These are phyloP conservation scores for Callospermophilus lateralis DNA, from an alignment of 2,113 vertebrate genomes.

Conservation along the genomic window DNA sequence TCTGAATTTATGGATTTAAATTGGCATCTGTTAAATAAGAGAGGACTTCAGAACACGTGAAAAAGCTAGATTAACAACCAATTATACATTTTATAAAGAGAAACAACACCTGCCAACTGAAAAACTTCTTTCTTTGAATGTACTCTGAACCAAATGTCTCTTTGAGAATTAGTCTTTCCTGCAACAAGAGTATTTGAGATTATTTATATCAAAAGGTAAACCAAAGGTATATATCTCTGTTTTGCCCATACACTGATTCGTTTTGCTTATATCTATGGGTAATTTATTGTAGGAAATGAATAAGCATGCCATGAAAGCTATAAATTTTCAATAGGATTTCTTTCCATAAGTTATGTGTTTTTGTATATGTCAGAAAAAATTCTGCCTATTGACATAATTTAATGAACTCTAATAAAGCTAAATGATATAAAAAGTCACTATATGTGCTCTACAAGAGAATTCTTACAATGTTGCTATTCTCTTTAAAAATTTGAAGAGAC, in stretches of 20 bases:
- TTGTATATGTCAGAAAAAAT: not conserved
- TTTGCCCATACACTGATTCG: not conserved
- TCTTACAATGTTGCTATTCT: not conserved
- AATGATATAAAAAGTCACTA: not conserved
- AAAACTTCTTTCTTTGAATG: constrained; percentile 2
- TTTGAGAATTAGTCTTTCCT: not conserved
- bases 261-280: not conserved
- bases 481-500: not conserved
- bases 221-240: not conserved
- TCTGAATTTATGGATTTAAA: constrained; percentile 13
- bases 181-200: not conserved
- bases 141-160: not conserved
- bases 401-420: not conserved
- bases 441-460: not conserved
- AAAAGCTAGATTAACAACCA: not conserved
- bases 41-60: not conserved
- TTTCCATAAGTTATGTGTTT: not conserved
- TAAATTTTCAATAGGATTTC: not conserved
- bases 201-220: not conserved
- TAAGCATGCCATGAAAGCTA: not conserved
- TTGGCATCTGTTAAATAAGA: not conserved
- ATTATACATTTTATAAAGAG: not conserved
- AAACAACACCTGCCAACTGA: not conserved
- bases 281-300: not conserved
- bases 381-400: not conserved